Conservation (phyloP, 2,888 invertebrate species). For the Willowsia nigromaculata region DNA sequence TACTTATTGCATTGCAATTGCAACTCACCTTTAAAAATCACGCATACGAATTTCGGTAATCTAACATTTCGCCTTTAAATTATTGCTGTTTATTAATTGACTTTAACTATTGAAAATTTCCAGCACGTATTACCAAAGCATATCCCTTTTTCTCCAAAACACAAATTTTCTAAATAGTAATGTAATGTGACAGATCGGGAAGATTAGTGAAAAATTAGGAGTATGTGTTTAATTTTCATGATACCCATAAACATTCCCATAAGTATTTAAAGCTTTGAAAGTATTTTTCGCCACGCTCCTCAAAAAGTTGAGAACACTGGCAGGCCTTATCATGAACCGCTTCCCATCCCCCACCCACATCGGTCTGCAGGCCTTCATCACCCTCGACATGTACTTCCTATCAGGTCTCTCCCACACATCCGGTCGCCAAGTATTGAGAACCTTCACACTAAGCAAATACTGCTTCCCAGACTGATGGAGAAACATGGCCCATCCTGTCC, state of each 20-base stretch:
- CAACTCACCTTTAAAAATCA: no score
- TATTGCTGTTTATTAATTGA: no score
- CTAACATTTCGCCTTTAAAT: no score
- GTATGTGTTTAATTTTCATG: no score
- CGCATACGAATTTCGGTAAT: no score
- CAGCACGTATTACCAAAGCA: no score
- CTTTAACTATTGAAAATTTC: no score
- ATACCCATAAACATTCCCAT: not conserved
- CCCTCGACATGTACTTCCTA: not conserved
- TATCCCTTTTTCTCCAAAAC: no score
- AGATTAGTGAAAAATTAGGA: no score
- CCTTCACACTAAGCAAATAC: not conserved
- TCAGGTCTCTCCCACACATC: not conserved
- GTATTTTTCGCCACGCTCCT: not conserved
- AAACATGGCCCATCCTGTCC: slow-evolving; percentile 11
- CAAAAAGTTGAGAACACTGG: not conserved
- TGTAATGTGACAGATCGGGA: no score
- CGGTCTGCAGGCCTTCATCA: not conserved
- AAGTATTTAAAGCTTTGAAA: not conserved
- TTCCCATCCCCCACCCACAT: not conserved
- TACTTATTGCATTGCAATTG: no score
- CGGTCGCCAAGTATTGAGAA: not conserved
- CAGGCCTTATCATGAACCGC: not conserved
- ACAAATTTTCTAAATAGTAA: no score
- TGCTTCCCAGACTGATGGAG: not conserved